Evolutionary conservation across 2,888 invertebrate species (phyloP), one percentile per base, ranked within the genome.

Genomic region (Augiades crinisus): DNA sequence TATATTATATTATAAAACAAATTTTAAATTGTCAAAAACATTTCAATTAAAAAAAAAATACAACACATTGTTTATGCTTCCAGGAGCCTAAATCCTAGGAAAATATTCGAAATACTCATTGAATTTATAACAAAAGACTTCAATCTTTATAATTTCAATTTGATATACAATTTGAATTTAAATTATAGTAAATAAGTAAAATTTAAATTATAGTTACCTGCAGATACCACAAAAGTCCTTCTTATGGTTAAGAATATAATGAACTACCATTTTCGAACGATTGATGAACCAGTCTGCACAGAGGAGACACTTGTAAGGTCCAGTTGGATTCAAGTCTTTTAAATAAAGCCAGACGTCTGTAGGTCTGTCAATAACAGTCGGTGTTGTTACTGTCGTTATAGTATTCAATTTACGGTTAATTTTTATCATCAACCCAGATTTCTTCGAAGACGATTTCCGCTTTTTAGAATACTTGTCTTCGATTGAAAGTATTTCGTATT

Each of bases 191-290:
- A n/a, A n/a, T n/a, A n/a, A n/a, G n/a, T n/a, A 30, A 84, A 80
- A 51, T 22, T 19, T 22, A 5, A 33, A 33, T 14, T n/a, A n/a
- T n/a, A 46, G 13, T 67, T 58, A 87, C 90, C 88, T 81, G 70
- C 90, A 90, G 53, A 90, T 89, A 5, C 90, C 89, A 68, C 90
- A 90, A 59, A 79, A 90, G 57, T 88, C 88, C 62, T 89, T 90
- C 53, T 82, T 85, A 51, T 90, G 90, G 59, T 90, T 87, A n/a
- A 90, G 61, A n/a, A 88, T 71, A 61, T 90, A 90, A 55, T 90
- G 90, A 27, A 90, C 63, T 5, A 89, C 72, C 45, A 90, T 74
- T 73, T 90, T 90, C 0, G 81, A 65, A 50, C 79, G 77, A 55
- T 87, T 90, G 51, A 88, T 81, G 54, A 90, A 90, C 85, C 90